These are phyloP conservation scores for Zaprionus tsacasi DNA, from an alignment of 1,140 invertebrate species.

Conservation along the genomic window DNA sequence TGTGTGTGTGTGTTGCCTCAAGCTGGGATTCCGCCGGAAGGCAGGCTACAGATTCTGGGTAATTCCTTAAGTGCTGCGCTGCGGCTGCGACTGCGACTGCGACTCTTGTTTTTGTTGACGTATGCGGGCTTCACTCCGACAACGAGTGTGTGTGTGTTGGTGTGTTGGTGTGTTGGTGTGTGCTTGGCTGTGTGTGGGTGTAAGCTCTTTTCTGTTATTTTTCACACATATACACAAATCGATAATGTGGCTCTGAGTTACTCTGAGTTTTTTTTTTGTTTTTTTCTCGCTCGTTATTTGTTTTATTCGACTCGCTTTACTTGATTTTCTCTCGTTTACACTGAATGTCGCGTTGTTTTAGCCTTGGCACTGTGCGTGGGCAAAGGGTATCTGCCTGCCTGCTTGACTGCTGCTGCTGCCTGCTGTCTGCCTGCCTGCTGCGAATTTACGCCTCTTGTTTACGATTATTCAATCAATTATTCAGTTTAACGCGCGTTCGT, in stretches of 20 bases:
- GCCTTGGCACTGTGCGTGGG: slow-evolving; percentile 42
- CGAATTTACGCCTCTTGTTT: slow-evolving; percentile 54
- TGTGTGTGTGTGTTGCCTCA: slow-evolving; percentile 24
- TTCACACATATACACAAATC: slow-evolving; percentile 77
- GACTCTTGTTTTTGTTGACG: slow-evolving; percentile 52
- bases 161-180: slow-evolving; percentile 17
- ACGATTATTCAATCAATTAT: slow-evolving; percentile 74
- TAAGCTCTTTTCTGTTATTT: slow-evolving; percentile 59
- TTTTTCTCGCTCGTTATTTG: slow-evolving; percentile 29
- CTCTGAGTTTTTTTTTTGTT: no score
- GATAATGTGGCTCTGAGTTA: slow-evolving; percentile 60
- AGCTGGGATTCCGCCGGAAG: slow-evolving; percentile 19
- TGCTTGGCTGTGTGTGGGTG: slow-evolving; percentile 25
- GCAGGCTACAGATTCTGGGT: slow-evolving; percentile 34
- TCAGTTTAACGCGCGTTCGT: slow-evolving; percentile 52
- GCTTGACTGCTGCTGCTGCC: not conserved
- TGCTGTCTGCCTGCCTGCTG: slow-evolving; percentile 26
- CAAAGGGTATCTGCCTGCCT: slow-evolving; percentile 22
- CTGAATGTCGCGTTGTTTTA: slow-evolving; percentile 23
- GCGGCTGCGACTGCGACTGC: slow-evolving; percentile 11
- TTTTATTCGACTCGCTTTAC: slow-evolving; percentile 2
- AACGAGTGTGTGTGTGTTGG: not conserved
- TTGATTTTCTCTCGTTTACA: slow-evolving; percentile 14
- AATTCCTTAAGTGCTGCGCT: slow-evolving; percentile 49
- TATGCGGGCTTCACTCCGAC: slow-evolving; percentile 16